These are phyloP conservation scores for Grammomys surdaster DNA, from an alignment of 2,113 vertebrate species.

Conservation along the genomic window DNA sequence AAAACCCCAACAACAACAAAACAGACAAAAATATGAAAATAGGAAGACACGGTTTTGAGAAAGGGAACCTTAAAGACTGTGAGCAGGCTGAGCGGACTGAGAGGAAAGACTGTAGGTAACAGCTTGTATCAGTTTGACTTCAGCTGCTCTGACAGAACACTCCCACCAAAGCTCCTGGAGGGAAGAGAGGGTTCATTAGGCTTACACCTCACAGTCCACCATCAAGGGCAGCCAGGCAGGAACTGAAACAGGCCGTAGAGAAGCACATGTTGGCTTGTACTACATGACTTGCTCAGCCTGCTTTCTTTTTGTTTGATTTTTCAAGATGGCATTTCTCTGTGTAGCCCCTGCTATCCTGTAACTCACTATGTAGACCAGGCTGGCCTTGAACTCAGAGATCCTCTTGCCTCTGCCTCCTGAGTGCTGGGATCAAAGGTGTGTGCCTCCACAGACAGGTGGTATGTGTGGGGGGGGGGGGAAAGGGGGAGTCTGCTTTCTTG, in stretches of 20 bases:
- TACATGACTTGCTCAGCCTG: background rate
- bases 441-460: rapidly evolving
- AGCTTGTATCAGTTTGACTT: background rate
- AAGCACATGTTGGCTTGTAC: rapidly evolving
- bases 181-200: no score
- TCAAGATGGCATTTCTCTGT: background rate
- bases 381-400: background rate
- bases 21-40: background rate
- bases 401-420: background rate
- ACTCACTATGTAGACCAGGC: background rate
- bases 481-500: background rate
- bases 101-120: background rate
- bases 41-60: background rate
- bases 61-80: background rate
- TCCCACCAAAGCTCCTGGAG: background rate
- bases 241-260: background rate
- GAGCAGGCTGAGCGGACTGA: rapidly evolving
- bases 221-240: background rate
- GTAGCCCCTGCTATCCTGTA: background rate
- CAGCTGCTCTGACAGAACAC: background rate
- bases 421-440: background rate
- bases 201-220: background rate
- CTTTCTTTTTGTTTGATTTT: background rate
- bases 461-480: no score
- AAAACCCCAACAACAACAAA: no score